These are phyloP conservation scores for Lerista edwardsae DNA, from an alignment of 2,797 vertebrate species.

Conservation along the genomic window DNA sequence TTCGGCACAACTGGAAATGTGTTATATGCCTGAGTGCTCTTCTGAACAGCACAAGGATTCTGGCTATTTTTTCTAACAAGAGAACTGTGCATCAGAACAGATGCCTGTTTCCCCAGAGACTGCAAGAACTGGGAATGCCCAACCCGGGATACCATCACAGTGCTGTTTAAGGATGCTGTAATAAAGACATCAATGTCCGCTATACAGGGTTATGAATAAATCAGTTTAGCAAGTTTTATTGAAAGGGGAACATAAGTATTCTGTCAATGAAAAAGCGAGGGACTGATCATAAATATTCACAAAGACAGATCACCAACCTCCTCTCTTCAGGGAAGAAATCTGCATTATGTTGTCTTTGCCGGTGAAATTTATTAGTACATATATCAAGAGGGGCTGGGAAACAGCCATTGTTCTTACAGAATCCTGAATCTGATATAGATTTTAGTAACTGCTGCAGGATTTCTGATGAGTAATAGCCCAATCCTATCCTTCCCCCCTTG, in stretches of 20 bases:
- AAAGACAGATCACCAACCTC: background rate
- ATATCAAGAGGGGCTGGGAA: background rate
- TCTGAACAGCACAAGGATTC: background rate
- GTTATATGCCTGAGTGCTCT: background rate
- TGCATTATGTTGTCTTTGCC: background rate
- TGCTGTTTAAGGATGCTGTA: background rate
- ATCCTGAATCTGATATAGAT: background rate
- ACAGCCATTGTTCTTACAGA: background rate
- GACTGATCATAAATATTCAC: slow-evolving; percentile 9
- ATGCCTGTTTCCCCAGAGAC: background rate
- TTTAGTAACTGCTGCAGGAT: background rate
- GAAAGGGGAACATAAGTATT: background rate
- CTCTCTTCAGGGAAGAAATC: background rate
- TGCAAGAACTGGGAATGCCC: background rate
- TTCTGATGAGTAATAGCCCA: background rate
- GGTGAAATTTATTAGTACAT: slow-evolving; percentile 4
- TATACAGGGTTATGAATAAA: background rate
- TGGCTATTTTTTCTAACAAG: background rate
- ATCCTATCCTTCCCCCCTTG: too few relatives aligned
- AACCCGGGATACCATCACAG: background rate
- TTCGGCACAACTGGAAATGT: background rate
- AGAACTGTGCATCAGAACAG: background rate
- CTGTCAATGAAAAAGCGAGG: background rate
- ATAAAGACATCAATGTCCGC: slow-evolving; percentile 5
- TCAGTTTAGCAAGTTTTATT: slow-evolving; percentile 1